These are phyloP conservation scores for Tetragonula carbonaria DNA, from an alignment of 2,888 invertebrate species.

Conservation along the genomic window DNA sequence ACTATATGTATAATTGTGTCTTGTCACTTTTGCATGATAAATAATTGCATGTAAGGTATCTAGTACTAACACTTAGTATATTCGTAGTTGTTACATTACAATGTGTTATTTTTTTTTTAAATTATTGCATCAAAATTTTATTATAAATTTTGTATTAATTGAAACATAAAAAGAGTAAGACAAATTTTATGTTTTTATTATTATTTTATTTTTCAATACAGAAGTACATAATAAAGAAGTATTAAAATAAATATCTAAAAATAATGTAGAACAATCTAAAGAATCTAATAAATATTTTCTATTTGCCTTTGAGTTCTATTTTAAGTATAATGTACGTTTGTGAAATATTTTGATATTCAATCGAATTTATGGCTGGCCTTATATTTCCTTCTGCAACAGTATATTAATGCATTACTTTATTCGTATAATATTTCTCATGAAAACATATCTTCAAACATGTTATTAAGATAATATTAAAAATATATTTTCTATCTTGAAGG, in stretches of 20 bases:
- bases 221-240: background rate
- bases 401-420: background rate
- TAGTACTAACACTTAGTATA: conserved; percentile 25
- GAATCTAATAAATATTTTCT: background rate
- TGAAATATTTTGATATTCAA: background rate
- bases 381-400: background rate
- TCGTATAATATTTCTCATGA: no score
- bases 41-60: conserved; percentile 44
- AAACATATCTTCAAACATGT: background rate
- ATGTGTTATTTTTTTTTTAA: background rate
- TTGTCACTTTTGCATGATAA: conserved; percentile 50
- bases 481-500: background rate
- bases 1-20: conserved; percentile 5
- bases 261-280: background rate
- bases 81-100: background rate
- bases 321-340: background rate
- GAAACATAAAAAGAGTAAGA: background rate
- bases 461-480: conserved; percentile 1
- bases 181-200: background rate
- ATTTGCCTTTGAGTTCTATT: background rate
- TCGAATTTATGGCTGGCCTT: background rate
- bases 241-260: background rate
- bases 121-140: background rate
- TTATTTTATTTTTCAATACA: background rate
- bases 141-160: background rate